Percentiles rank a stretch among this genome's conserved stretches.
These are phyloP conservation scores for Cataglyphis cursor DNA, from an alignment of 2,888 invertebrate species.

Conservation along the genomic window DNA sequence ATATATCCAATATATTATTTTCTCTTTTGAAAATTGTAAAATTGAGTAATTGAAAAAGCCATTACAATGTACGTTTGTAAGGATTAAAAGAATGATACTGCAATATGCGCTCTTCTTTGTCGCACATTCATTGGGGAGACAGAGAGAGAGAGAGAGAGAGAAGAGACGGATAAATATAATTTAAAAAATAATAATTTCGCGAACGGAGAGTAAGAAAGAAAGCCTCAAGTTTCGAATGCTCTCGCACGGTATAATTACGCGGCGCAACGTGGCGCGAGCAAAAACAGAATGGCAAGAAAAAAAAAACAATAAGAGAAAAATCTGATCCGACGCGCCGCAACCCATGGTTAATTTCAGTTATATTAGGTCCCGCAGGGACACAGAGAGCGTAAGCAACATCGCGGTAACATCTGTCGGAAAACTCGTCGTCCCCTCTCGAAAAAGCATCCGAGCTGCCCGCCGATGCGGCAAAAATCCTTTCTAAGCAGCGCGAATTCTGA, in stretches of 20 bases:
- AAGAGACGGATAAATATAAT: constrained; percentile 15
- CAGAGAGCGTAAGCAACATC: constrained; percentile 77
- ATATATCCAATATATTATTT: constrained; percentile 16
- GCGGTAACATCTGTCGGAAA: constrained; percentile 75
- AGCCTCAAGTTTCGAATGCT: constrained; percentile 4
- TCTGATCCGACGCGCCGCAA: constrained; percentile 65
- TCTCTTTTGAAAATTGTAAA: constrained; percentile 3
- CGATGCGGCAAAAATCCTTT: constrained; percentile 66
- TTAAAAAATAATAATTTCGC: constrained; percentile 25
- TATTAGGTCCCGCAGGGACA: constrained; percentile 74
- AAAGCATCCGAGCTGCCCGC: constrained; percentile 63
- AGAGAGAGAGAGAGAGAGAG: too few species aligned
- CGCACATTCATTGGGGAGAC: neutral
- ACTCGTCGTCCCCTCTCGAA: constrained; percentile 69
- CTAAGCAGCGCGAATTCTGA: constrained; percentile 62
- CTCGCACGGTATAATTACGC: constrained; percentile 63
- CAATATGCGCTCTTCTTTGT: constrained; percentile 4
- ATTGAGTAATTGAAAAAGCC: neutral
- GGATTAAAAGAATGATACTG: constrained; percentile 10
- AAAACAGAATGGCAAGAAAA: constrained; percentile 16
- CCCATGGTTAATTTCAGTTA: constrained; percentile 77
- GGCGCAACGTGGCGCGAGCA: constrained; percentile 65
- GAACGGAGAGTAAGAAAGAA: neutral
- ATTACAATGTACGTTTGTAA: constrained; percentile 11
- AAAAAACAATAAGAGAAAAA: constrained; percentile 47